Base-by-base conservation (phyloP, 2,888 invertebrate genomes). In the Ligdia adustata region DNA sequence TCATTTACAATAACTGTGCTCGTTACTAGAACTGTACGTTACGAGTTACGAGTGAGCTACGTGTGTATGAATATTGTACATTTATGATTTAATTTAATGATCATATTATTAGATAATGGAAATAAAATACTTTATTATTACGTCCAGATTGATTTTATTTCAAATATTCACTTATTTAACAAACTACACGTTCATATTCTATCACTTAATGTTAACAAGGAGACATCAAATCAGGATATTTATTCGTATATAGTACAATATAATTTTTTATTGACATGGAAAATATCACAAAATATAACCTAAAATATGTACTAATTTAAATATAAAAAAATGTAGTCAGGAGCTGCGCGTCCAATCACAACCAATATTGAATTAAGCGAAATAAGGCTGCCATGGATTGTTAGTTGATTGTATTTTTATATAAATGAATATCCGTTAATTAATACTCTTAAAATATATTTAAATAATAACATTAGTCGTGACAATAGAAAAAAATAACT, bases 131-230 rank as follows among this genome's bases (percentile, higher is more conserved):
- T 5, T 11, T 14, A n/a, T n/a, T n/a, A n/a, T 13, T n/a, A 22
- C n/a, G 26, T 46, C 32, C 11, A 34, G 3, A 45, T 26, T 34
- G 9, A 11, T 46, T 51, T 52, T 40, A 47, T 52, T 52, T 38
- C 5, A 20, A 40, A 46, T 39, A 28, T 22, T 6, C 18, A 22
- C 27, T 29, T 11, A 31, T 34, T 42, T 41, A 24, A 20, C 28
- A n/a, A n/a, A n/a, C 16, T 26, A 33, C 3, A 16, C 7, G 24
- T 40, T 18, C 22, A 33, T 15, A 16, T 18, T 12, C 27, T 18
- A 35, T 9, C 11, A 22, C 26, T 11, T 9, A 26, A 9, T 14
- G n/a, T n/a, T n/a, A n/a, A n/a, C n/a, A n/a, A n/a, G 32, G 22
- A 5, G 13, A 13, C 34, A 9, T 9, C 2, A 24, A 14, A 28